Conservation (phyloP, 1,140 invertebrate species). For the Bombus pascuorum region DNA sequence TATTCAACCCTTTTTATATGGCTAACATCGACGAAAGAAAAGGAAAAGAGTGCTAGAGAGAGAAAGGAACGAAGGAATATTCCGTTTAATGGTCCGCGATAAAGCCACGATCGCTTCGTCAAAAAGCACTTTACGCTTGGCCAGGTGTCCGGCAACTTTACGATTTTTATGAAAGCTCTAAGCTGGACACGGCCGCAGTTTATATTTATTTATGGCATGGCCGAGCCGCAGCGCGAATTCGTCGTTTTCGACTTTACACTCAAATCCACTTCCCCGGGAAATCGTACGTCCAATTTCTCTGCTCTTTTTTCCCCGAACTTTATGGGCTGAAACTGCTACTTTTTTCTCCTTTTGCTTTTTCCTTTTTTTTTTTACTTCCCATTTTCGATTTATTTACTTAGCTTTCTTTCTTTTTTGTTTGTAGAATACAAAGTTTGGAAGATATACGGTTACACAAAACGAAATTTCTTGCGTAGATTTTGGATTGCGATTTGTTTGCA, state of each 20-base stretch:
- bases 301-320: not conserved
- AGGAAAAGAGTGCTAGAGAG: no score
- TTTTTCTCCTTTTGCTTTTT: not conserved
- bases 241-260: conserved; percentile 10
- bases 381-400: not conserved
- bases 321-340: not conserved
- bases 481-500: no score
- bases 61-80: not conserved
- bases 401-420: no score
- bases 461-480: no score
- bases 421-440: no score
- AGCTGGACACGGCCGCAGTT: not conserved
- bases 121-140: conserved; percentile 33
- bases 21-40: not conserved
- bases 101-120: conserved; percentile 38
- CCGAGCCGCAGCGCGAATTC: not conserved
- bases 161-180: conserved; percentile 41
- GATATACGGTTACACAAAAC: no score
- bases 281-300: not conserved
- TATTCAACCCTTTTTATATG: conserved; percentile 9
- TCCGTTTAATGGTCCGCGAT: conserved; percentile 44
- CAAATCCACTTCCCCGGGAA: not conserved
- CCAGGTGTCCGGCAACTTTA: conserved; percentile 9
- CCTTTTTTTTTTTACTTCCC: not conserved
- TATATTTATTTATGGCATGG: conserved; percentile 32